Evolutionary conservation across 2,888 invertebrate genomes (phyloP).

Genomic region (Caenorhabditis sulstoni): DNA sequence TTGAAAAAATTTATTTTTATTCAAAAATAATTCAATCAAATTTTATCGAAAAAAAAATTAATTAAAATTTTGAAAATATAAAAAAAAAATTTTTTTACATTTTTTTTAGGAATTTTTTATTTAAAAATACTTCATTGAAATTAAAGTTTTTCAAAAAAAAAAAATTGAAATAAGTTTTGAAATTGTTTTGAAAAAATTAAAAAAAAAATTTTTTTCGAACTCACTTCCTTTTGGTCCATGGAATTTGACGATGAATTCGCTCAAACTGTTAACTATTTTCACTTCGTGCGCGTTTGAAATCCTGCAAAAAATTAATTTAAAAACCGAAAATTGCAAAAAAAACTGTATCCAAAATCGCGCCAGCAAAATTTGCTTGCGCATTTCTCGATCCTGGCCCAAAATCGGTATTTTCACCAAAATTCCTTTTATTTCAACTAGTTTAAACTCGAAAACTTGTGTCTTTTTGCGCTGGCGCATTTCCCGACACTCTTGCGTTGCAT

Average conservation of each 20-base stretch:
- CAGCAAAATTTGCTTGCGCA: conserved; percentile 5
- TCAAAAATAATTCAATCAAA: conserved; percentile 5
- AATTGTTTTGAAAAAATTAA: no score
- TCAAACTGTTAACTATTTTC: conserved; percentile 95
- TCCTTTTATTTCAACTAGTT: no score
- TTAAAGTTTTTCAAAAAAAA: not conserved
- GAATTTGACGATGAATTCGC: conserved; percentile 99
- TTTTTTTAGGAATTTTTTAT: not conserved
- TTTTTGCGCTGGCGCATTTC: no score
- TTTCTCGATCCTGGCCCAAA: no score
- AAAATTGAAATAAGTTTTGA: no score
- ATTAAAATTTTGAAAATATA: not conserved
- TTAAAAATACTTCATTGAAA: no score
- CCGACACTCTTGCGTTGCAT: not conserved
- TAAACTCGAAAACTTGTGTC: no score
- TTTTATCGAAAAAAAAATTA: conserved; percentile 1
- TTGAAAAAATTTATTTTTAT: not conserved
- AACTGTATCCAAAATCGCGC: conserved; percentile 1
- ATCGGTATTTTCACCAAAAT: no score
- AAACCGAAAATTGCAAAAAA: no score
- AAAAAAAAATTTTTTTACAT: conserved; percentile 1
- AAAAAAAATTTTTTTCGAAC: no score
- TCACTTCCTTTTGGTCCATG: conserved; percentile 97
- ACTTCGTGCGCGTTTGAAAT: conserved; percentile 99
- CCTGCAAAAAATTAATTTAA: conserved; percentile 83